Conservation (phyloP, 2,113 vertebrate species). For the Nothocercus julius region DNA sequence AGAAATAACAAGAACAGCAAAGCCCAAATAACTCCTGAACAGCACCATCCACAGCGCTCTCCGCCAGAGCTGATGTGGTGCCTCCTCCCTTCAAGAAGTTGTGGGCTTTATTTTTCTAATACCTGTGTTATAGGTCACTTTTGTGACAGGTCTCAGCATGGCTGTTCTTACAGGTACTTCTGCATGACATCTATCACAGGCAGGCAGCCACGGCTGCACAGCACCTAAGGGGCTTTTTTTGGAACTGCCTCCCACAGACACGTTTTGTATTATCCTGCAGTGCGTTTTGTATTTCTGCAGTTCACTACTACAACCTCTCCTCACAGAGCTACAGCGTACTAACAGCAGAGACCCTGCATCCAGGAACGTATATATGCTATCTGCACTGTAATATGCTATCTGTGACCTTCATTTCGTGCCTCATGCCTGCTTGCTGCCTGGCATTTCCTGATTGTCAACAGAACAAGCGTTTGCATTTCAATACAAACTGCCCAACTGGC, state of each 20-base stretch:
- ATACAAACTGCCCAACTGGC: background rate
- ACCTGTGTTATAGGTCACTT: background rate
- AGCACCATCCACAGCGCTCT: background rate
- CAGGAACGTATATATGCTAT: too few relatives aligned
- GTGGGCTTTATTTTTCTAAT: background rate
- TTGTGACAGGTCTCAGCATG: background rate
- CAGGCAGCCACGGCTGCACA: background rate
- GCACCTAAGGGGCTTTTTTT: background rate
- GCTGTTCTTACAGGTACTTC: background rate
- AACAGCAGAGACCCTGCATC: background rate
- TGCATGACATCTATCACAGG: background rate
- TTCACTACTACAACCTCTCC: background rate
- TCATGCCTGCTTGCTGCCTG: background rate
- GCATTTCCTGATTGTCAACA: background rate
- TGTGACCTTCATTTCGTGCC: background rate
- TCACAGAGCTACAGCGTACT: background rate
- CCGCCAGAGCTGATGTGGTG: background rate
- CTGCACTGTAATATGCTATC: background rate
- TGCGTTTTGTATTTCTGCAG: background rate
- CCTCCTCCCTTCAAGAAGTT: background rate
- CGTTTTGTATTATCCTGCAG: background rate
- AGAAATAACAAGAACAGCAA: background rate
- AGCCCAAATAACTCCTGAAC: background rate
- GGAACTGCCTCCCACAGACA: background rate
- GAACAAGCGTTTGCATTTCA: background rate